These are phyloP conservation scores for Mnemiopsis leidyi DNA, from an alignment of 37 sponge, comb jelly and placozoan species.

Conservation along the genomic window DNA sequence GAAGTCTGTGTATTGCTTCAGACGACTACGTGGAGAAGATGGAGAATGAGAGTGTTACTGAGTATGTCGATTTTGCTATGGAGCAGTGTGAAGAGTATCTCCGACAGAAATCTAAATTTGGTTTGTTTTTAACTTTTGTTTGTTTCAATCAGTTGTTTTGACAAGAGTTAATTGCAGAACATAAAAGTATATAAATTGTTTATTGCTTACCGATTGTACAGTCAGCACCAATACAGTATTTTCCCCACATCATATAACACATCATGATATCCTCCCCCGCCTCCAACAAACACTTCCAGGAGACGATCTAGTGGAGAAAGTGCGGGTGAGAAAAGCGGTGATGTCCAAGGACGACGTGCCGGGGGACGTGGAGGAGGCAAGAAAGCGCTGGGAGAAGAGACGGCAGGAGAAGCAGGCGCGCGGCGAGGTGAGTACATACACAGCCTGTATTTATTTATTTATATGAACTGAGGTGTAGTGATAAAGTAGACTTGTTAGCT, in stretches of 20 bases:
- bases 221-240: no score
- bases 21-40: slow-evolving; percentile 81
- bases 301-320: not conserved
- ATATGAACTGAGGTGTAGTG: no score
- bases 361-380: slow-evolving; percentile 6
- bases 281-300: not conserved
- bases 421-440: slow-evolving; percentile 42
- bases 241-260: no score
- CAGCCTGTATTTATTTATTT: no score
- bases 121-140: no score
- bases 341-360: slow-evolving; percentile 4
- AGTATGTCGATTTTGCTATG: slow-evolving; percentile 68
- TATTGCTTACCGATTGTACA: not conserved
- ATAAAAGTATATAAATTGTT: not conserved
- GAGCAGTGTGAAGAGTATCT: slow-evolving; percentile 38
- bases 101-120: not conserved
- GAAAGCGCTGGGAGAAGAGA: slow-evolving; percentile 20
- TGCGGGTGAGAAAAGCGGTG: slow-evolving; percentile 14
- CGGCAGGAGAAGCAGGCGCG: slow-evolving; percentile 13
- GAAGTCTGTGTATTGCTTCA: slow-evolving; percentile 74
- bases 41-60: slow-evolving; percentile 78
- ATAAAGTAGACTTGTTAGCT: no score
- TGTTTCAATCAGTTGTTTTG: no score
- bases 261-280: no score
- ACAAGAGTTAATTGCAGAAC: no score